These are phyloP conservation scores for Chlorops oryzae DNA, from an alignment of 1,140 invertebrate species.

Conservation along the genomic window DNA sequence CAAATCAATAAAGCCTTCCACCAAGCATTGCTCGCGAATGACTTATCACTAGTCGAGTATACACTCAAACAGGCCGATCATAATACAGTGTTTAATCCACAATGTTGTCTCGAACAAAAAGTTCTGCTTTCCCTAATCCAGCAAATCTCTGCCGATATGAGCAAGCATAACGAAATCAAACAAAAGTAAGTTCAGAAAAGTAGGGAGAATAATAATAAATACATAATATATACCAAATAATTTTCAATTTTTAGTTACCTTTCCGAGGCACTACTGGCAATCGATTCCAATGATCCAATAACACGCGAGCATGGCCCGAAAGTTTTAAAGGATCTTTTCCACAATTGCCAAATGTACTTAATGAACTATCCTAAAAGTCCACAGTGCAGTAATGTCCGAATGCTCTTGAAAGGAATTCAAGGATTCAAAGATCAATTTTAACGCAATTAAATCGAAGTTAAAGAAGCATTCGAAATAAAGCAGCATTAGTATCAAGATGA, in stretches of 20 bases:
- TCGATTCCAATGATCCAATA: conserved; percentile 69
- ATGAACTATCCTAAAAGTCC: conserved; percentile 61
- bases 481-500: too few species aligned
- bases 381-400: conserved; percentile 63
- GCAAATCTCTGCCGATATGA: conserved; percentile 83
- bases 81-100: conserved; percentile 65
- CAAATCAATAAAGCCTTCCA: conserved; percentile 83
- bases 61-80: conserved; percentile 78
- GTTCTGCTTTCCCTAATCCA: conserved; percentile 87
- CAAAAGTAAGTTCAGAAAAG: conserved; percentile 66
- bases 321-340: conserved; percentile 69
- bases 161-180: conserved; percentile 78
- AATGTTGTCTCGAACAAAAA: conserved; percentile 71
- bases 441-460: too few species aligned
- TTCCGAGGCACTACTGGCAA: conserved; percentile 77
- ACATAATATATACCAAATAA: conserved; percentile 13
- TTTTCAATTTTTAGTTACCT: conserved; percentile 63
- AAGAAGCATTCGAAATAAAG: too few species aligned
- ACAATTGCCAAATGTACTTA: conserved; percentile 67
- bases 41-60: conserved; percentile 75
- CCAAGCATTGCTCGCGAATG: conserved; percentile 79
- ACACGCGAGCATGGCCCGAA: conserved; percentile 75
- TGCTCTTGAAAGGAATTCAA: conserved; percentile 74
- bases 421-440: conserved; percentile 41
- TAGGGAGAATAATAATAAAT: conserved; percentile 2